Conservation (phyloP, 2,113 vertebrate genomes). For the Myodes glareolus region DNA sequence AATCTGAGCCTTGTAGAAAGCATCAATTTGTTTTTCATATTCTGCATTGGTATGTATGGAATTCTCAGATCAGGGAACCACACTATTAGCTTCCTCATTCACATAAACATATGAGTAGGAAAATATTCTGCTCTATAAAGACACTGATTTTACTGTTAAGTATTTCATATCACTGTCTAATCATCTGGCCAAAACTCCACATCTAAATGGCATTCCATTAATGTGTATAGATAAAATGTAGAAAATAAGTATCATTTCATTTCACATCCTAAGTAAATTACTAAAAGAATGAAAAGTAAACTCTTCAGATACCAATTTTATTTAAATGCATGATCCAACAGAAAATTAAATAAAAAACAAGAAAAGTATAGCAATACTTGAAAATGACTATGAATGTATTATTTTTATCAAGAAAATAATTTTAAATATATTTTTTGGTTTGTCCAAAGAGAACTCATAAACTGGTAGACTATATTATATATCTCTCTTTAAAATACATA, state of each 20-base stretch:
- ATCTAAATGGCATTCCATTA: background rate
- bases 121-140: background rate
- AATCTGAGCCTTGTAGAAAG: no score
- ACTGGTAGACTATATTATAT: background rate
- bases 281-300: background rate
- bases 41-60: background rate
- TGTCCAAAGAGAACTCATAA: background rate
- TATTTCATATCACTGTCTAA: background rate
- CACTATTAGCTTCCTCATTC: background rate
- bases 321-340: background rate
- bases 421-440: background rate
- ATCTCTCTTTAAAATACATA: background rate
- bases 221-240: background rate
- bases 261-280: background rate
- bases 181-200: rapidly evolving
- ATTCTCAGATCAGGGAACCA: background rate
- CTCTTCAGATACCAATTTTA: background rate
- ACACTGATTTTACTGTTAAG: background rate
- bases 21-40: no score
- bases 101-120: no score
- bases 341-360: background rate
- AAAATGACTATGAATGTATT: background rate
- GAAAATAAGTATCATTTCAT: background rate
- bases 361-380: background rate
- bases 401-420: background rate